These are phyloP conservation scores for Pedetes capensis DNA, from an alignment of 2,113 vertebrate genomes.

Conservation along the genomic window DNA sequence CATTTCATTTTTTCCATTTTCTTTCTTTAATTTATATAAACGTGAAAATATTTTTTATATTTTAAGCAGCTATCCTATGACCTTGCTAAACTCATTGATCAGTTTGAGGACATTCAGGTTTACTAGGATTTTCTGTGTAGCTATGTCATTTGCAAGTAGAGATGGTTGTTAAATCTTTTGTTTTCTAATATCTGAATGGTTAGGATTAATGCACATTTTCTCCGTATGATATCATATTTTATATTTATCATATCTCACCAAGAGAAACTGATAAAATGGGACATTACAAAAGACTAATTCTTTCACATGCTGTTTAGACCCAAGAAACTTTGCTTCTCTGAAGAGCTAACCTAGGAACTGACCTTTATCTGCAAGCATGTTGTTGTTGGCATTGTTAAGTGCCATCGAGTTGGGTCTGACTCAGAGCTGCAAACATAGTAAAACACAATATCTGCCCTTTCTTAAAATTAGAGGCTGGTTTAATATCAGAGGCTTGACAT, in stretches of 20 bases:
- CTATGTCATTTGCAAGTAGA: background rate
- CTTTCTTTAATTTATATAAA: background rate
- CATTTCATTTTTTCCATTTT: background rate
- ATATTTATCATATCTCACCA: background rate
- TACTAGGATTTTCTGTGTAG: background rate
- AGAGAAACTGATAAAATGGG: background rate
- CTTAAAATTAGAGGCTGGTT: background rate
- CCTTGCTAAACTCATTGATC: background rate
- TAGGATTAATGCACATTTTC: background rate
- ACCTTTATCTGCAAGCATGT: background rate
- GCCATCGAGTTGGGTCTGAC: too few species aligned
- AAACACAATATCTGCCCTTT: background rate
- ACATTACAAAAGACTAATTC: background rate
- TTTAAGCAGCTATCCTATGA: background rate
- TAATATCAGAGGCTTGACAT: background rate
- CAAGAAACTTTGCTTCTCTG: background rate
- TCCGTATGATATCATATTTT: background rate
- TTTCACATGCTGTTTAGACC: background rate
- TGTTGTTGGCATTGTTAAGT: too few species aligned
- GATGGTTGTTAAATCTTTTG: background rate
- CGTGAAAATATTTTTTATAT: background rate
- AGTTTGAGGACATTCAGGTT: background rate
- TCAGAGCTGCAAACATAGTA: too few species aligned
- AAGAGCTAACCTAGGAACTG: background rate
- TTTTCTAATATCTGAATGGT: background rate